Evolutionary conservation across 2,888 invertebrate genomes (phyloP), one percentile per base, ranked within the genome.

Genomic region (Drosophila leonis): DNA sequence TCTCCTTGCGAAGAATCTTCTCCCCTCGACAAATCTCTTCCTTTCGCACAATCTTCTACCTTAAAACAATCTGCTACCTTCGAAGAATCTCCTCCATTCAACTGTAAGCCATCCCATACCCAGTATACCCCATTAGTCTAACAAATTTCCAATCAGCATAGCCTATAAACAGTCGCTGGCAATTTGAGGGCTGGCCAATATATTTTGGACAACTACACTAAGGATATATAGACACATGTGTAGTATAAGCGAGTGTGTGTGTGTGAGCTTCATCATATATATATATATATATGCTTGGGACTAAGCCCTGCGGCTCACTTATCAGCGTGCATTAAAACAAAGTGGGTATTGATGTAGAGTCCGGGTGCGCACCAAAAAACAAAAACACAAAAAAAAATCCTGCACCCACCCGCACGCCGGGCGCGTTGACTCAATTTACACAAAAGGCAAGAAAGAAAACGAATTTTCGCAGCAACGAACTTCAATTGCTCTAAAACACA

Each of bases 281-380:
- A 52, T 49, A 63, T 44, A 51, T 42, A 57, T 54, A 57, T 29
- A 51, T 65, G 65, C 33, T 74, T 69, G 83, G 89, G 73, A 62
- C 74, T 84, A 83, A 84, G 88, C 84, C 85, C 80, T 75, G 75
- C 73, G 85, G 85, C 85, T 84, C 85, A 86, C 86, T 85, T 86
- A 88, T 86, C 90, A 88, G 83, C 75, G 77, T 81, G 87, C 86
- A 90, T 86, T 90, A 88, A 88, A 88, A 83, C 88, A 88, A 86
- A 86, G 88, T 88, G 90, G 83, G 86, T 90, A 90, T 90, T 85
- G 85, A 90, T 90, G 90, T 88, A 85, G 85, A 80, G 73, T 49
- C 65, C 72, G 69, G 63, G 80, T 64, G 64, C 62, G 57, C 66
- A 55, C 65, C 70, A 55, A 57, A 68, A 63, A 56, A 44, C 7